Percentiles rank a stretch among this genome's conserved stretches.
Conservation (phyloP, 2,888 invertebrate species). For the Stegophylla sp. region DNA sequence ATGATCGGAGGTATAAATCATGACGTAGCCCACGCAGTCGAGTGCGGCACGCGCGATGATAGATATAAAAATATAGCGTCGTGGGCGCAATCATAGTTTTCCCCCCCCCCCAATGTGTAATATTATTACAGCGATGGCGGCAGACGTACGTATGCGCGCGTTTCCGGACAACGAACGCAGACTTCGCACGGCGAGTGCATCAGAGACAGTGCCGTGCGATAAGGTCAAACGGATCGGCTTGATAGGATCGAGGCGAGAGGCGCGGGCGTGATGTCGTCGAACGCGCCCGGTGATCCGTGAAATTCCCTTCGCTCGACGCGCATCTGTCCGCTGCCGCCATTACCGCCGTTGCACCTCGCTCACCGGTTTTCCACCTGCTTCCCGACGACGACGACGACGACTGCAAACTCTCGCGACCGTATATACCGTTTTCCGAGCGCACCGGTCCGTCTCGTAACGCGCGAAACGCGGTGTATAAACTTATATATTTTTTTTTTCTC, state of each 20-base stretch:
- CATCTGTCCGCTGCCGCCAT: constrained; percentile 31
- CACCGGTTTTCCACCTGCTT: constrained; percentile 38
- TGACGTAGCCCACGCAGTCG: too few species aligned
- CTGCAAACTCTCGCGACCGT: not conserved
- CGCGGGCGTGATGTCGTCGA: constrained; percentile 48
- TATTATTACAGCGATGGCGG: not conserved
- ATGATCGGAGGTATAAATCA: too few species aligned
- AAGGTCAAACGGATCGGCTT: constrained; percentile 42
- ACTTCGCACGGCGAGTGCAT: not conserved
- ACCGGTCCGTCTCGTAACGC: not conserved
- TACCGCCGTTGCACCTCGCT: constrained; percentile 17
- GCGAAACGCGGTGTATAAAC: too few species aligned
- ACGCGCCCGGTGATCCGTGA: constrained; percentile 50
- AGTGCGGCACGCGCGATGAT: too few species aligned
- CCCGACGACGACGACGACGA: not conserved
- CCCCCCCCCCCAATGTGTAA: too few species aligned
- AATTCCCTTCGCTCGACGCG: constrained; percentile 33
- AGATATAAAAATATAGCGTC: too few species aligned
- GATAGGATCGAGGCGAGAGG: not conserved
- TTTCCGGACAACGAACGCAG: not conserved
- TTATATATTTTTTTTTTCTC: too few species aligned
- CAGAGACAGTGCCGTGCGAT: not conserved
- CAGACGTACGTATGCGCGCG: not conserved
- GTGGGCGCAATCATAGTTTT: too few species aligned
- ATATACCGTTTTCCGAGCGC: constrained; percentile 19